Base-by-base conservation (phyloP, 2,888 invertebrate genomes). In the Synergus gifuensis region DNA sequence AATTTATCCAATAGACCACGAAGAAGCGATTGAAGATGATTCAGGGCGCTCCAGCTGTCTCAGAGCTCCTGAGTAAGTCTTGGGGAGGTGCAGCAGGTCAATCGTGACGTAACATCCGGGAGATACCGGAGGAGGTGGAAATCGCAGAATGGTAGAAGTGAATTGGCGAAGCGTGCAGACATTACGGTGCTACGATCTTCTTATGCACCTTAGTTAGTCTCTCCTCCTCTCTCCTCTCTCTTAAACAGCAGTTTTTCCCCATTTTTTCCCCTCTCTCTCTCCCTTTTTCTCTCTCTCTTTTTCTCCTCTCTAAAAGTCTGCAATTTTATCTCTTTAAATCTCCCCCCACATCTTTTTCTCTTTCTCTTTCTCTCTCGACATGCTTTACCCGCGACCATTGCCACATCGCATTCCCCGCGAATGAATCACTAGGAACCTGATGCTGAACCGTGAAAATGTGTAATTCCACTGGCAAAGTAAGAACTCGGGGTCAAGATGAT, bases 71-170 rank as follows among this genome's bases (percentile, higher is more conserved):
- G 63, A 46, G 67, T 28, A 28, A 28, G 28, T 28, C 28, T 28
- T 28, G 28, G 28, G 28, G 76, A 77, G 69, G 76, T 69, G 81
- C 76, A 84, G 81, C 82, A 83, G 83, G 83, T 83, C 81, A 79
- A 64, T 78, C 85, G 86, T 90, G 90, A 91, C 89, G 90, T 87
- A 90, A 91, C 86, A 90, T 91, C 90, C 90, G 89, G 89, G 85
- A 86, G 85, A 84, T 82, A 86, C 84, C 84, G 84, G 84, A 73
- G 81, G 82, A 84, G 82, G 81, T 84, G 83, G 83, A 87, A 85
- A 81, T 77, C 76, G 78, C 77, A 36, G 76, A 49, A 54, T 80
- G 82, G 69, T 79, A 83, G 85, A 81, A 85, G 85, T 83, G 83
- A 87, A 86, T 85, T 87, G 87, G 66, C 87, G 87, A 82, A 87